Base-by-base conservation (phyloP, 2,113 vertebrate species). In the Larimichthys crocea region DNA sequence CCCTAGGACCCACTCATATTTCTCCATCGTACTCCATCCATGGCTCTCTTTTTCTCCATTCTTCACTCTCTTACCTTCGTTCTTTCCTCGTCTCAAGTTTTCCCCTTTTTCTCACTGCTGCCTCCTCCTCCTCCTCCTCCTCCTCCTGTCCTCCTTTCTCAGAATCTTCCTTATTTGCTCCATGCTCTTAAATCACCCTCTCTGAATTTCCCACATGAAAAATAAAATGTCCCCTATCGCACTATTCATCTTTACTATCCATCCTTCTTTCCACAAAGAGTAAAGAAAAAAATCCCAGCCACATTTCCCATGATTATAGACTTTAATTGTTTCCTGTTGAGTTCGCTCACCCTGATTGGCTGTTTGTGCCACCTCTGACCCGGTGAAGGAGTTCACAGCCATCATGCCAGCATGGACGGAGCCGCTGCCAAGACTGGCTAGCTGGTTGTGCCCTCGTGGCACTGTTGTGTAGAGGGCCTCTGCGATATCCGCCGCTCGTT, bases 391-490 rank as follows among this genome's bases (percentile, higher is more conserved):
- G 90, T 94, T 94, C n/a, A 94, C 93, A 3, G 91, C 52, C 93
- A 94, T 94, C 93, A 94, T 94, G 79, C 93, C 92, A 26, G 93
- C 88, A 10, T 94, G 93, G 70, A 93, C 92, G 5, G 92, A 88
- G 74, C 90, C 84, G 11, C 88, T 88, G 91, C 92, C 93, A 22
- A 94, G 88, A 19, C 92, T 70, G 40, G 92, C 65, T 10, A 94
- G 96, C 93, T 99, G 97, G 94, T 98, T 99, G 93, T 99, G 97
- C 81, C 97, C 97, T 84, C 97, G 96, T 29, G 97, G 97, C 50
- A 99, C 97, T 15, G 93, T 93, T 7, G 96, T 99, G 91, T 99
- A 99, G 72, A 99, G 95, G 3, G 97, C 97, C 94, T 99, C 97
- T 2, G 97, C 97, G 0, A 99, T 99, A 82, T 99, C 97, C 0